Evolutionary conservation across 2,113 vertebrate species (phyloP).

Genomic region (Emydocephalus ijimae): DNA sequence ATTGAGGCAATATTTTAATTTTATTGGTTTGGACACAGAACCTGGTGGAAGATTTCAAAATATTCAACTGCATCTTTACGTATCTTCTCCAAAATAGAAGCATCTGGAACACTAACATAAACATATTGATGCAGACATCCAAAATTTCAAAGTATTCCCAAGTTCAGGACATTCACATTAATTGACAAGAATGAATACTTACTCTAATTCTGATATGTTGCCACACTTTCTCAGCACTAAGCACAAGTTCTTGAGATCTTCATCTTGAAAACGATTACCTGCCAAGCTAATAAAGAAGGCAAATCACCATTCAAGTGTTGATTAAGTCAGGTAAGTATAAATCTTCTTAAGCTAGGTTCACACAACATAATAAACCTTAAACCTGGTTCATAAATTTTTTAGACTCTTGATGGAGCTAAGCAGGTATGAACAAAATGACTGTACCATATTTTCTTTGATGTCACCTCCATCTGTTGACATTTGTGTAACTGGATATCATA

Average conservation of each 20-base stretch:
- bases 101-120: not conserved
- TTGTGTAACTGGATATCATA: not conserved
- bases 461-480: not conserved
- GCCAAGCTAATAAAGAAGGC: constrained; percentile 65
- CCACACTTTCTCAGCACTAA: constrained; percentile 57
- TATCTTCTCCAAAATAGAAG: not conserved
- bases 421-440: not conserved
- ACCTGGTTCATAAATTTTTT: not conserved
- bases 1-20: not conserved
- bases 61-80: not conserved
- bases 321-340: not conserved
- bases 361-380: not conserved
- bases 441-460: constrained; percentile 49
- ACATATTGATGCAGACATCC: not conserved
- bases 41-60: not conserved
- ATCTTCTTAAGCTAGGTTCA: not conserved
- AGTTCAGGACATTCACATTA: not conserved
- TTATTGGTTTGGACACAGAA: not conserved
- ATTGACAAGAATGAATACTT: constrained; percentile 51
- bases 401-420: not conserved
- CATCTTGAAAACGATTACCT: constrained; percentile 58
- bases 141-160: not conserved
- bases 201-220: constrained; percentile 70
- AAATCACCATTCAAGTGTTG: not conserved
- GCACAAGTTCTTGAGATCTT: constrained; percentile 64